Percentiles rank a stretch among this genome's conserved stretches.
These are phyloP conservation scores for Tholera decimalis DNA, from an alignment of 2,888 invertebrate species.

Conservation along the genomic window DNA sequence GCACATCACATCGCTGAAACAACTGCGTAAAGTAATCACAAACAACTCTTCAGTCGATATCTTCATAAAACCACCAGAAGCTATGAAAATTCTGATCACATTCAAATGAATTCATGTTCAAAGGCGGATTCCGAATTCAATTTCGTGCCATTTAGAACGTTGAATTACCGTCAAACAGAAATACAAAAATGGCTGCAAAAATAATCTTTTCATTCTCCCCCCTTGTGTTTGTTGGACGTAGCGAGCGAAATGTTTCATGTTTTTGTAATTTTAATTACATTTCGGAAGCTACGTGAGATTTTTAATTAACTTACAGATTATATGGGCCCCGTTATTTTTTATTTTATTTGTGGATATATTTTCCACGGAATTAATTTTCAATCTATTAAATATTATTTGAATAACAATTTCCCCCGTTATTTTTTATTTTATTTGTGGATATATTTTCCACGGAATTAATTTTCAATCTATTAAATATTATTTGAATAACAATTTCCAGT, in stretches of 20 bases:
- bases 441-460: background rate
- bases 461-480: background rate
- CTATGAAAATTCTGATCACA: constrained; percentile 27
- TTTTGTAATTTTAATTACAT: constrained; percentile 45
- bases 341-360: constrained; percentile 1
- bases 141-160: constrained; percentile 42
- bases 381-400: background rate
- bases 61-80: constrained; percentile 10
- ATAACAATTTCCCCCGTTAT: background rate
- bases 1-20: constrained; percentile 12
- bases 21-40: constrained; percentile 7
- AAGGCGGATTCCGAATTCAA: constrained; percentile 42
- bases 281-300: constrained; percentile 12
- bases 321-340: constrained; percentile 12
- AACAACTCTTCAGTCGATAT: constrained; percentile 2
- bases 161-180: constrained; percentile 44
- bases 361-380: background rate
- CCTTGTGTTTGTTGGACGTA: constrained; percentile 20
- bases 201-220: constrained; percentile 37
- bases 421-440: constrained; percentile 18
- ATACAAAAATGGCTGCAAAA: constrained; percentile 38
- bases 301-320: constrained; percentile 30
- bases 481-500: background rate
- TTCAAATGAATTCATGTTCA: constrained; percentile 40
- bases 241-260: constrained; percentile 37